Evolutionary conservation across 1,140 invertebrate species (phyloP), one percentile per base, ranked within the genome.

Genomic region (Drosophila fuyamai): DNA sequence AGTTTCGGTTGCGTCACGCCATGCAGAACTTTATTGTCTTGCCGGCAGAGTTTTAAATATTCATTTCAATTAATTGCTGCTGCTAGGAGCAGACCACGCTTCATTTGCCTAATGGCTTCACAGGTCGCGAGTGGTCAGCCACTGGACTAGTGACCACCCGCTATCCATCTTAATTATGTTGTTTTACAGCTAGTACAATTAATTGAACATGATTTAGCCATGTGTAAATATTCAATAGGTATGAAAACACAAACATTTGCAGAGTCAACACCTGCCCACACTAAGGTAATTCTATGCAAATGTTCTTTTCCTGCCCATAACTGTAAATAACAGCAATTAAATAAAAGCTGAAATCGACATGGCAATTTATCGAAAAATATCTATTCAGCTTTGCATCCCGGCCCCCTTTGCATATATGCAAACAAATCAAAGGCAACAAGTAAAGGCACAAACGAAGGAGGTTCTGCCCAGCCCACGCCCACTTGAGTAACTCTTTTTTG

Each of bases 151-250:
- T 61, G 50, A 44, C 55, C 79, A n/a, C 43, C 50, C 47, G 50
- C 55, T 57, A 36, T 36, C 32, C 63, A 66, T 86, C 40, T 78
- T 88, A 88, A 88, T 88, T 88, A 88, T 88, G 84, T 80, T 88
- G 84, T 88, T 89, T 88, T 68, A 89, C 84, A 77, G 66, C 79
- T 56, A 76, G 46, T 44, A 78, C 76, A 80, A 89, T 88, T 89
- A 88, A 88, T 88, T 84, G 71, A 72, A 80, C 76, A 88, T 88
- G 77, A 89, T 81, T 89, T 84, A 62, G 67, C 71, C 46, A 43
- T 71, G 67, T 70, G 68, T 74, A 66, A 58, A 76, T 65, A 71
- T 65, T 60, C 27, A 74, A 46, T 18, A 32, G 38, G 43, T 51
- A 51, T 13, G 8, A 41, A 43, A 38, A 60, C 48, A 73, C 35